Base-by-base conservation (phyloP, 92 coral and sea anemone species). In the Zoanthus sansibaricus region DNA sequence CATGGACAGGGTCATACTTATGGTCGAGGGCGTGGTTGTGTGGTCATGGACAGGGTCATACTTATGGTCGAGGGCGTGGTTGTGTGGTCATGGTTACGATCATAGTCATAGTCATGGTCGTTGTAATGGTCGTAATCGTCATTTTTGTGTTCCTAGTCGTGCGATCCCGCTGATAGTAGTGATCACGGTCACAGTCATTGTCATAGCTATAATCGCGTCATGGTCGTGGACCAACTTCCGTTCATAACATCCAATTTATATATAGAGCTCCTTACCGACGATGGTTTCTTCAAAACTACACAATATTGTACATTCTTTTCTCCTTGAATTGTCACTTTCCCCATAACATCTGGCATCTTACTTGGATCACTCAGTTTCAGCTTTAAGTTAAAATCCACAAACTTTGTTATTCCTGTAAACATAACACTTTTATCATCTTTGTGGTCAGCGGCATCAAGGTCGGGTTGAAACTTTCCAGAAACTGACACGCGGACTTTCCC, bases 281-380 rank as follows among this genome's bases (percentile, higher is more conserved):
- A 84, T 21, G 98, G 98, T 87, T 93, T 94, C 76, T 89, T 92
- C 51, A 94, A 87, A 59, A 79, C 93, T 83, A 94, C 84, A 67
- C 68, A 91, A 73, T 86, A 93, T 66, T 93, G 95, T 46, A 84
- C 78, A 33, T 93, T 94, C 37, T 89, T 86, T 21, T 77, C 89
- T 6, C 96, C 93, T 10, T 94, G 90, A 13, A 94, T 82, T 4
- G 98, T 90, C 21, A 94, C 87, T 67, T 94, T 94, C 59, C 98
- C 98, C 20, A 94, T 94, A 51, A 75, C 48, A 54, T 93, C 98
- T 37, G 98, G 98, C 71, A 94, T 89, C 89, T 93, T 94, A 2
- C 94, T 94, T n/a, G 98, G 95, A 75, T 94, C 98, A 71, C 91
- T 94, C 31, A 94, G 94, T 86, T 93, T 93, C 82, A 94, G 79